A percentile compares a stretch with the other conserved stretches of the same genome.
Evolutionary conservation across 2,113 vertebrate species (phyloP).

Genomic region (Egretta garzetta): DNA sequence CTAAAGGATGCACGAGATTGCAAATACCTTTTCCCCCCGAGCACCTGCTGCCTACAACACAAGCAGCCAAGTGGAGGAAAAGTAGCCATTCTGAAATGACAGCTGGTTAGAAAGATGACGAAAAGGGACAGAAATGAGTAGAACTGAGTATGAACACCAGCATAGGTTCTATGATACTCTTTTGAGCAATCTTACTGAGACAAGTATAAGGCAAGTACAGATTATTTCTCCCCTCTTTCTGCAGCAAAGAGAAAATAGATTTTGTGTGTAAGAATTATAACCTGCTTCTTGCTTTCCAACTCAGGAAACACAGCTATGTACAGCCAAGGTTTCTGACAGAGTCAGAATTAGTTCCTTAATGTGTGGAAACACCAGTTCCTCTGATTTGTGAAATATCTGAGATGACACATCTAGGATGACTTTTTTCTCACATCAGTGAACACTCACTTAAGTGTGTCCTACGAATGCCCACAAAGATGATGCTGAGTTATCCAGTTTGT

Average conservation of each 20-base stretch:
- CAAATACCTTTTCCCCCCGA: neutral
- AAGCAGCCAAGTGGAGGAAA: neutral
- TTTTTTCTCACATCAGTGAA: neutral
- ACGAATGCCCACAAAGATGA: neutral
- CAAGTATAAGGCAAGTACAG: neutral
- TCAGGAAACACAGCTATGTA: neutral
- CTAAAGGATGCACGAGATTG: neutral
- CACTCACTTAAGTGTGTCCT: neutral
- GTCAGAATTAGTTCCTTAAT: neutral
- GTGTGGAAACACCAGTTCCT: neutral
- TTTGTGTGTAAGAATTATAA: neutral
- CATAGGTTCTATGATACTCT: neutral
- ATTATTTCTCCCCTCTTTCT: neutral
- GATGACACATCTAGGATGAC: neutral
- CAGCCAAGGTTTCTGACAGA: neutral
- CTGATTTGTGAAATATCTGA: conserved; percentile 2
- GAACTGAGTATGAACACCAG: neutral
- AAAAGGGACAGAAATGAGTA: neutral
- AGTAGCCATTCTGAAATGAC: neutral
- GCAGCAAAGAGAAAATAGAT: neutral
- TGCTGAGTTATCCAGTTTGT: neutral
- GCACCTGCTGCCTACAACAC: neutral
- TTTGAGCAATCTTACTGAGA: neutral
- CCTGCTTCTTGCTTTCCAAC: neutral
- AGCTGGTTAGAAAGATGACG: neutral